These are phyloP conservation scores for Margaritifera margaritifera DNA, from an alignment of 2,888 invertebrate species.

Conservation along the genomic window DNA sequence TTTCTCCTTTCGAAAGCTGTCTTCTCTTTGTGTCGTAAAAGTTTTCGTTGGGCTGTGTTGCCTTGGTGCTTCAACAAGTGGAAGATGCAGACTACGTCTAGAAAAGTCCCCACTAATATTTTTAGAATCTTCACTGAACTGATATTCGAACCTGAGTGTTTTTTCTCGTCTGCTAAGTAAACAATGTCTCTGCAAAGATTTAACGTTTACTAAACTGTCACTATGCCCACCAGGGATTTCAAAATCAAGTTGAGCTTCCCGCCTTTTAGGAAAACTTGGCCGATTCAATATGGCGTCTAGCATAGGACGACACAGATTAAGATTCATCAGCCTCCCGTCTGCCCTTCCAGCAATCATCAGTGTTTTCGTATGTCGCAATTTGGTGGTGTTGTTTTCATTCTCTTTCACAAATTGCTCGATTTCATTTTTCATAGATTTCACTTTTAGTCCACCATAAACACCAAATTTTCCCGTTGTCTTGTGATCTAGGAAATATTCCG, in stretches of 20 bases:
- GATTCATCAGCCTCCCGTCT: conserved; percentile 37
- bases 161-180: too few relatives aligned
- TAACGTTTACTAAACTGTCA: too few relatives aligned
- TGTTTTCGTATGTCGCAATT: conserved; percentile 26
- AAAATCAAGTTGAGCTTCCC: conserved; percentile 34
- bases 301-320: conserved; percentile 27
- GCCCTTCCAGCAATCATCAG: conserved; percentile 28
- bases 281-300: conserved; percentile 32
- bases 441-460: conserved; percentile 40
- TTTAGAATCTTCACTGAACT: too few relatives aligned
- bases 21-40: too few relatives aligned
- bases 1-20: too few relatives aligned
- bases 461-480: conserved; percentile 31
- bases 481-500: conserved; percentile 32
- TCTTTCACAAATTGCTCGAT: conserved; percentile 36
- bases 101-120: too few relatives aligned
- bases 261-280: conserved; percentile 29
- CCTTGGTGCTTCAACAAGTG: conserved; percentile 32
- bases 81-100: conserved; percentile 10
- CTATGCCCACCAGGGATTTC: conserved; percentile 9
- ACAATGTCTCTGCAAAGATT: too few relatives aligned
- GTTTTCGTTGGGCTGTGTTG: conserved; percentile 27
- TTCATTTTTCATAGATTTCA: conserved; percentile 37
- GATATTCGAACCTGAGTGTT: too few relatives aligned
- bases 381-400: conserved; percentile 30